Conservation (phyloP, 2,797 vertebrate genomes). For the Anguilla anguilla region DNA sequence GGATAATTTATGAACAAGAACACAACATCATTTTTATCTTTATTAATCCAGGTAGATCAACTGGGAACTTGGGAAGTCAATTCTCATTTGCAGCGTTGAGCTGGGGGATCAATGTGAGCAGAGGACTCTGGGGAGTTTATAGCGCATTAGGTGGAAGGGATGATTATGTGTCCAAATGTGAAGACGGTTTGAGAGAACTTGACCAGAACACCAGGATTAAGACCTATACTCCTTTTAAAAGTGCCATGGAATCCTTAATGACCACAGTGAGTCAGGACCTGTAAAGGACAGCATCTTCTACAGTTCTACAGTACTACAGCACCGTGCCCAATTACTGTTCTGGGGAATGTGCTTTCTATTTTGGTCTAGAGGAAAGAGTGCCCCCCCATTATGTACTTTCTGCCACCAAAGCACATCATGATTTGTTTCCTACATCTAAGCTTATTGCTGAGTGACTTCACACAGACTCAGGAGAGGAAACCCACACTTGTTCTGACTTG, state of each 20-base stretch:
- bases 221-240: not conserved
- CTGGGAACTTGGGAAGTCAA: not conserved
- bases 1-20: slow-evolving; percentile 9
- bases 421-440: slow-evolving; percentile 8
- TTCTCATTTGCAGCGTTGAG: not conserved
- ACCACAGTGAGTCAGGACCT: not conserved
- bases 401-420: not conserved
- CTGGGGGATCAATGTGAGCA: not conserved
- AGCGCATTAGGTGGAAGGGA: not conserved
- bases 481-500: slow-evolving; percentile 8
- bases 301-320: not conserved
- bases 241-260: not conserved
- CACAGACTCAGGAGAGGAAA: not conserved
- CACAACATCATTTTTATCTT: not conserved
- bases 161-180: not conserved
- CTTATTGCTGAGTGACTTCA: slow-evolving; percentile 7
- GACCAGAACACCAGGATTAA: not conserved
- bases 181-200: not conserved
- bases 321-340: not conserved
- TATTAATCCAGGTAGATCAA: slow-evolving; percentile 5
- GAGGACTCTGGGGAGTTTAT: not conserved
- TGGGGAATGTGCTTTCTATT: slow-evolving; percentile 7
- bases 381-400: not conserved
- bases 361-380: not conserved
- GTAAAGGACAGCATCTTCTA: not conserved